Conservation (phyloP, 2,113 vertebrate genomes). For the Vanacampus margaritifer region DNA sequence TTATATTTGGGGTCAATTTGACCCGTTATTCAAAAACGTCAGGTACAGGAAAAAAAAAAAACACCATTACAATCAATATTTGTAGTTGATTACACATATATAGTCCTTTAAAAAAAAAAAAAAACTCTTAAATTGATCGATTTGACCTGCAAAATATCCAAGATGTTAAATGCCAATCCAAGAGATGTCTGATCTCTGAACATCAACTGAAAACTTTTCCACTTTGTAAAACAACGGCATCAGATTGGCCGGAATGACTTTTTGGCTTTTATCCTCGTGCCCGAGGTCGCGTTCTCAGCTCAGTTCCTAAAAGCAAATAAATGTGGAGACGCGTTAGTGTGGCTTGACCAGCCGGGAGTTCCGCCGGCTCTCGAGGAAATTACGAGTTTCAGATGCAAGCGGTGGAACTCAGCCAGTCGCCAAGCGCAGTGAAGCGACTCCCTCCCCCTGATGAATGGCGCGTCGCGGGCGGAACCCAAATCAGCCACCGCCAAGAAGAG, state of each 20-base stretch:
- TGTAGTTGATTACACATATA: no score
- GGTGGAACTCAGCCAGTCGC: conserved; percentile 24
- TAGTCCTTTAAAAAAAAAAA: no score
- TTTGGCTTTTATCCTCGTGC: conserved; percentile 16
- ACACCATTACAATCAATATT: no score
- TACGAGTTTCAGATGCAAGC: conserved; percentile 10
- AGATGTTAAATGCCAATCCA: no score
- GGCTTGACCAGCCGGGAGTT: background rate
- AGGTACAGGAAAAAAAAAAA: no score
- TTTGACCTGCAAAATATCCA: no score
- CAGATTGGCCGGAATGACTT: background rate
- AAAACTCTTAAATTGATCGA: no score
- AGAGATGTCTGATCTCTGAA: background rate
- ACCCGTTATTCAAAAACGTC: background rate
- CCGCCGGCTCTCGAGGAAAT: background rate
- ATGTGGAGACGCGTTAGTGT: conserved; percentile 26
- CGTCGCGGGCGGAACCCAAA: conserved; percentile 51
- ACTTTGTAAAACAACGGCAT: background rate
- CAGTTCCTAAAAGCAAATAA: conserved; percentile 13
- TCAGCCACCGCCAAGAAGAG: conserved; percentile 52
- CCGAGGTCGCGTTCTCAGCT: conserved; percentile 15
- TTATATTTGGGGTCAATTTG: background rate
- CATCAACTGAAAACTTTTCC: background rate
- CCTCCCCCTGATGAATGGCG: conserved; percentile 61
- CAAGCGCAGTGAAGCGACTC: conserved; percentile 30